phyloP scores from a whole-genome alignment of 1,140 invertebrate genomes.

The Drosophila pandora region DNA sequence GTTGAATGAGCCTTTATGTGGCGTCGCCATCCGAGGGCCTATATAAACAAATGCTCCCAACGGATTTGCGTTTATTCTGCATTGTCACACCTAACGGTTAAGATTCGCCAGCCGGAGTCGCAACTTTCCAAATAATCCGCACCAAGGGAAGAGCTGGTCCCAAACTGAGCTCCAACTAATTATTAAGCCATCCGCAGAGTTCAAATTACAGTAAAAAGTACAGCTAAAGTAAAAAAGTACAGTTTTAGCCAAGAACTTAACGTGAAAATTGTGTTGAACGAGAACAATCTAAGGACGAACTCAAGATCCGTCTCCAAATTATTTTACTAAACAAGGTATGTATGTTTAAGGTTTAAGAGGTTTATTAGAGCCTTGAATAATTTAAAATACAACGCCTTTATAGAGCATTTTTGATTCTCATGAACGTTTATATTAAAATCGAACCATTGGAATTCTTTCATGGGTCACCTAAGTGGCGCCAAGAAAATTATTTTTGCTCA shows the following conservation, averaged over 20 bases:
- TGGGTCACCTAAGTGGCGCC: constrained; percentile 50
- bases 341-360: neutral
- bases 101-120: constrained; percentile 31
- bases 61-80: constrained; percentile 78
- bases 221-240: constrained; percentile 34
- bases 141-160: neutral
- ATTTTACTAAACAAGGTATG: constrained; percentile 12
- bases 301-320: constrained; percentile 3
- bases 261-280: constrained; percentile 29
- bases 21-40: constrained; percentile 53
- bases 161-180: neutral
- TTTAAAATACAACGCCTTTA: neutral
- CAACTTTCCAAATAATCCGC: neutral
- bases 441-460: constrained; percentile 24
- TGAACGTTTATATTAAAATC: constrained; percentile 5
- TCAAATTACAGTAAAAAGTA: constrained; percentile 22
- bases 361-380: no score
- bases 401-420: neutral
- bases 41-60: constrained; percentile 73
- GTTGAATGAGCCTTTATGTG: constrained; percentile 72
- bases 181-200: neutral
- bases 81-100: constrained; percentile 70
- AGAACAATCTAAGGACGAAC: neutral
- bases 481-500: constrained; percentile 21
- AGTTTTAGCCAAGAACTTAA: constrained; percentile 11